phyloP scores from a whole-genome alignment of 2,888 invertebrate species.

The Hedychridium roseum region DNA sequence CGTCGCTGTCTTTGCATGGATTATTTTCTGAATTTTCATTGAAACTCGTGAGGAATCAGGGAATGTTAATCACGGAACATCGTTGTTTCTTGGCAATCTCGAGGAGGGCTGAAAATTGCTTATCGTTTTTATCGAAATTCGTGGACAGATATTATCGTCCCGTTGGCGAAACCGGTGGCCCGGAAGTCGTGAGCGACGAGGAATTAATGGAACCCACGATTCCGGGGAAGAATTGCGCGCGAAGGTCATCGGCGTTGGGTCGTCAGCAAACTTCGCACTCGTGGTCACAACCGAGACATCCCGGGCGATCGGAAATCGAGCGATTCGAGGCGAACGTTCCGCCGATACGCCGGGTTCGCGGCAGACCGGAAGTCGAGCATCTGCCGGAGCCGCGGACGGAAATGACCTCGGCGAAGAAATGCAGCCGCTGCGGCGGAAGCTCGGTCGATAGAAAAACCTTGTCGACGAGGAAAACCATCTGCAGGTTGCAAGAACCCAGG shows the following conservation, averaged over 20 bases:
- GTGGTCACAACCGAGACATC: conserved; percentile 28
- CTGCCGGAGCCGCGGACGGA: conserved; percentile 21
- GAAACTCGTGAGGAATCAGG: too few relatives aligned
- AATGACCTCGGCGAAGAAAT: conserved; percentile 24
- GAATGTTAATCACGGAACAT: too few relatives aligned
- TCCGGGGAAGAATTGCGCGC: conserved; percentile 18
- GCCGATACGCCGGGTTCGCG: conserved; percentile 21
- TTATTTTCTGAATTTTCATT: too few relatives aligned
- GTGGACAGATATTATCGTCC: conserved; percentile 24
- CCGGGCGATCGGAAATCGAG: conserved; percentile 31
- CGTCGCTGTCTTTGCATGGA: too few relatives aligned
- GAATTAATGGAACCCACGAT: conserved; percentile 23
- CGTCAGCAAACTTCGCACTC: conserved; percentile 11
- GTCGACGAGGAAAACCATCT: conserved; percentile 28
- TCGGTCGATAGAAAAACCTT: too few relatives aligned
- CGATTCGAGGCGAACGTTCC: conserved; percentile 21
- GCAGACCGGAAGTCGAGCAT: conserved; percentile 36
- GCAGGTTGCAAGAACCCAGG: conserved; percentile 34
- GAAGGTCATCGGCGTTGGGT: conserved; percentile 16
- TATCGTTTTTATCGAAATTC: too few relatives aligned
- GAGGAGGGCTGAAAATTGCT: too few relatives aligned
- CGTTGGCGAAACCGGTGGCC: conserved; percentile 21
- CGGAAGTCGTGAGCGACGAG: conserved; percentile 37
- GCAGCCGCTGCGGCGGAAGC: conserved; percentile 41
- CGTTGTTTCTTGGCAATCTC: too few relatives aligned